These are phyloP conservation scores for Diachrysia chrysitis DNA, from an alignment of 2,888 invertebrate species.

Conservation along the genomic window DNA sequence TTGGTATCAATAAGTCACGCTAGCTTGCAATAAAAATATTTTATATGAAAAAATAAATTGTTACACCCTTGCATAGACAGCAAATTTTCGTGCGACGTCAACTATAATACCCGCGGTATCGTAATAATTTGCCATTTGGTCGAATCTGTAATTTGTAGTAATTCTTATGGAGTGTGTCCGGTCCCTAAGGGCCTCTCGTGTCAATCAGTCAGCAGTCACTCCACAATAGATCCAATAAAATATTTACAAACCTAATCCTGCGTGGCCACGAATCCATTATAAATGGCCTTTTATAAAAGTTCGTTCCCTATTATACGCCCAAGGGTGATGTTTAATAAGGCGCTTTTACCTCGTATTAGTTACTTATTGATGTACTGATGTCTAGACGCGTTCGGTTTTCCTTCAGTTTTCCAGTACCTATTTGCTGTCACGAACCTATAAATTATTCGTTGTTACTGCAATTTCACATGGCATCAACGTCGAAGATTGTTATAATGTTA, in stretches of 20 bases:
- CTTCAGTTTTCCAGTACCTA: constrained; percentile 73
- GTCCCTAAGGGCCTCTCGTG: constrained; percentile 73
- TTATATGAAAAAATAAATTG: constrained; percentile 43
- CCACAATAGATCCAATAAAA: constrained; percentile 83
- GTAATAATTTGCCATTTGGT: constrained; percentile 53
- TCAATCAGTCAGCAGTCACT: constrained; percentile 81
- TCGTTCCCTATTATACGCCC: constrained; percentile 71
- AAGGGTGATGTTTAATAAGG: constrained; percentile 75
- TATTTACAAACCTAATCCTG: constrained; percentile 86
- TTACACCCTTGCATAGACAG: constrained; percentile 30
- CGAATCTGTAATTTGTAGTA: constrained; percentile 54
- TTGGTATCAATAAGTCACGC: constrained; percentile 60
- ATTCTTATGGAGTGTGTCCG: constrained; percentile 58
- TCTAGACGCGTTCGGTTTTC: constrained; percentile 77
- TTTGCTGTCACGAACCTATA: constrained; percentile 82
- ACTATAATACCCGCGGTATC: constrained; percentile 15
- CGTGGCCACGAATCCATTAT: constrained; percentile 84
- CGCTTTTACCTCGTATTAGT: constrained; percentile 75
- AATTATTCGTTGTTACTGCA: constrained; percentile 73
- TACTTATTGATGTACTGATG: constrained; percentile 80
- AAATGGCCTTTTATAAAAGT: constrained; percentile 77
- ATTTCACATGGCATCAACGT: constrained; percentile 62
- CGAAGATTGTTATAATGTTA: constrained; percentile 62
- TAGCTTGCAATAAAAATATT: constrained; percentile 51
- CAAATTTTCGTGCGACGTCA: constrained; percentile 24